Base-by-base conservation (phyloP, 2,113 vertebrate species). In the Aphyosemion australe region DNA sequence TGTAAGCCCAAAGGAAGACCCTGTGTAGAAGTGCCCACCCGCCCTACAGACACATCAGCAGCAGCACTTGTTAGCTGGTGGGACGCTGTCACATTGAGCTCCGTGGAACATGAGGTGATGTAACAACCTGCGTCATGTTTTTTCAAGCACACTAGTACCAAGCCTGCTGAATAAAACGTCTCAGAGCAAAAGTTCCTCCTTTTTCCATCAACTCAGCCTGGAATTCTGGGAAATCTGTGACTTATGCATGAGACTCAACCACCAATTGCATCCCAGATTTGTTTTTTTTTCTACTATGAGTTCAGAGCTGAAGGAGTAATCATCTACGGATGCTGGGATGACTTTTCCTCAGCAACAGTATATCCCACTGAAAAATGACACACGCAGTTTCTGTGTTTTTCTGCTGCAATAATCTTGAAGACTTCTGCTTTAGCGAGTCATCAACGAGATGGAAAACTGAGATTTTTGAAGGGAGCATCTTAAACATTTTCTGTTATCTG, bases 51-150 rank as follows among this genome's bases (percentile, higher is more conserved):
- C 26, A 26, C 26, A 26, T 56, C 18, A 6, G 21, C 5, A 60
- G 55, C 62, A 53, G 41, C 52, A 51, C 72, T 26, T 58, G 55
- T 79, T 51, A 74, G 42, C 65, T n/a, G n/a, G n/a, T n/a, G n/a
- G n/a, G n/a, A n/a, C 57, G 57, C 49, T 13, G 20, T 26, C 26
- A 26, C 26, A 26, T 26, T 26, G 3, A 26, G 26, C 26, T 26
- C 1, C 14, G 60, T 59, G 41, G 58, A 53, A 74, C 41, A 53
- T 41, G 49, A 41, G 47, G 72, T 87, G 82, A 88, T 81, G 73
- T 81, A 84, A 85, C 74, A 61, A 65, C 61, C 64, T 69, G 69
- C 69, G 65, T 84, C 82, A 70, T 79, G 67, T 72, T 74, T 69
- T 61, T 32, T 68, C 12, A 43, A 34, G 65, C 52, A 37, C 34